Conservation (phyloP, 2,888 invertebrate species). For the Acanthosepion esculentum region DNA sequence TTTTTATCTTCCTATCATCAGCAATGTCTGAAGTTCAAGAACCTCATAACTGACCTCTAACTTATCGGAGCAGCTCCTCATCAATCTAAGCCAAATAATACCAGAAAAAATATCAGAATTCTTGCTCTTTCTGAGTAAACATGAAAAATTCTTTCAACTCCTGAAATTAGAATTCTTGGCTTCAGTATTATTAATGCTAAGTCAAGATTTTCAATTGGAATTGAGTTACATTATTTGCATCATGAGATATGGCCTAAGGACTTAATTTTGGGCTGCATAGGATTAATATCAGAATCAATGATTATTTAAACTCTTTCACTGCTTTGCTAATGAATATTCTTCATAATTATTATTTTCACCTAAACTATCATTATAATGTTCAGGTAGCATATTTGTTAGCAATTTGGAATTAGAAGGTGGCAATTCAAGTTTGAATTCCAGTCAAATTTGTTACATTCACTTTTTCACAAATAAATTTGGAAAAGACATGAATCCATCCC, state of each 20-base stretch:
- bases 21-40: neutral
- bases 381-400: too few species aligned
- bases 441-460: too few species aligned
- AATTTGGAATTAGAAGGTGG: too few species aligned
- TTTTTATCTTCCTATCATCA: neutral
- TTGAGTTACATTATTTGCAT: neutral
- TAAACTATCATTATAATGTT: too few species aligned
- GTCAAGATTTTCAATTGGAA: too few species aligned
- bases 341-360: too few species aligned
- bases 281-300: neutral
- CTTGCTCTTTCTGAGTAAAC: neutral
- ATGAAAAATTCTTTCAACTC: neutral
- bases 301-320: conserved; percentile 15
- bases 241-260: neutral
- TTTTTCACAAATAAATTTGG: too few species aligned
- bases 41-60: neutral
- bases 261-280: neutral
- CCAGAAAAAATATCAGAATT: neutral
- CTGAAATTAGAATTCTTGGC: neutral
- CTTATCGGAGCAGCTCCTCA: neutral
- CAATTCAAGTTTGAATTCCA: too few species aligned
- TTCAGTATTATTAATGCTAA: neutral
- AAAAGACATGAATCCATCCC: too few species aligned
- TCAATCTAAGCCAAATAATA: neutral
- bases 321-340: neutral